A percentile compares a stretch with the other conserved stretches of the same genome.
phyloP scores from a whole-genome alignment of 2,113 vertebrate species.

The Hippocampus abdominalis region DNA sequence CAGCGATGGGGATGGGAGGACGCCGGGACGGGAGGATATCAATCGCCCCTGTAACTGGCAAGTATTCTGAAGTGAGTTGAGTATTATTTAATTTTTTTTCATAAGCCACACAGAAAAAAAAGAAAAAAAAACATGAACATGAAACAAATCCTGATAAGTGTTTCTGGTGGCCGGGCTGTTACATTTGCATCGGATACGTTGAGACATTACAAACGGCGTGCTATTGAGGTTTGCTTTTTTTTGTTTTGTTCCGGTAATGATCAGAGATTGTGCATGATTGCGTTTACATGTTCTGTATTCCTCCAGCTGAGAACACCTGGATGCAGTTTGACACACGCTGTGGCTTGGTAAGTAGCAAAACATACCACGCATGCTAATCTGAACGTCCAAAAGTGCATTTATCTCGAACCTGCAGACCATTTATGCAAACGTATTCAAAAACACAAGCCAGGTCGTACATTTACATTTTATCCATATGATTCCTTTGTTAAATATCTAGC shows the following conservation, averaged over 20 bases:
- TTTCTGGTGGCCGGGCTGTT: too few relatives aligned
- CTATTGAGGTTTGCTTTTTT: slow-evolving; percentile 12
- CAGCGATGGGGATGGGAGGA: slow-evolving; percentile 24
- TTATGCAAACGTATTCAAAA: not conserved
- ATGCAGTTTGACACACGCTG: slow-evolving; percentile 54
- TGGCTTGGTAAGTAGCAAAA: slow-evolving; percentile 49
- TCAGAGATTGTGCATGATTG: slow-evolving; percentile 10
- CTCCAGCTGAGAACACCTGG: slow-evolving; percentile 51
- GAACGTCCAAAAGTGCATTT: slow-evolving; percentile 19
- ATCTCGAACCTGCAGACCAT: slow-evolving; percentile 6
- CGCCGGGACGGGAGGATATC: slow-evolving; percentile 49
- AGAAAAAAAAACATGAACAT: slow-evolving; percentile 39
- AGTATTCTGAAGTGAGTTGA: slow-evolving; percentile 48
- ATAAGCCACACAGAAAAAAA: slow-evolving; percentile 20
- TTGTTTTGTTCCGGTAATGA: slow-evolving; percentile 17
- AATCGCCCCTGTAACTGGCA: slow-evolving; percentile 63
- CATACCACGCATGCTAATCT: slow-evolving; percentile 38
- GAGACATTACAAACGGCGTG: too few relatives aligned
- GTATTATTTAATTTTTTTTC: slow-evolving; percentile 1
- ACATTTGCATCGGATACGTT: too few relatives aligned
- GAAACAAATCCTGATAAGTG: slow-evolving; percentile 44
- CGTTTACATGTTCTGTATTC: slow-evolving; percentile 9
- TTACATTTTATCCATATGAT: not conserved
- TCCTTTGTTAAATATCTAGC: not conserved
- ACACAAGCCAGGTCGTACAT: not conserved